These are phyloP conservation scores for Linepithema humile DNA, from an alignment of 1,140 invertebrate species.

Conservation along the genomic window DNA sequence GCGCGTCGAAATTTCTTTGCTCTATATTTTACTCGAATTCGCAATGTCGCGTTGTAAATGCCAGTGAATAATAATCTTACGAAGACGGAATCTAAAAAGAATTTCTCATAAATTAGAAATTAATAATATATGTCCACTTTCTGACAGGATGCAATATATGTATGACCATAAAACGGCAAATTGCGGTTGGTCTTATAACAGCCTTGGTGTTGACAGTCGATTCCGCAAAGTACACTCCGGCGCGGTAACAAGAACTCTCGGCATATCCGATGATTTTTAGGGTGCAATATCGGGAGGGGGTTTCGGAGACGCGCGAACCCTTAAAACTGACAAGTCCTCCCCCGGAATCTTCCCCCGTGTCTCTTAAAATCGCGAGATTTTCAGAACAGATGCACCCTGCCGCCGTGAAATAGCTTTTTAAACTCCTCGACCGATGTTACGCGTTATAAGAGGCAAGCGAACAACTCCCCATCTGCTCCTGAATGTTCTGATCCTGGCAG, in stretches of 20 bases:
- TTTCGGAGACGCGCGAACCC: conserved; percentile 51
- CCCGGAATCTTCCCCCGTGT: conserved; percentile 42
- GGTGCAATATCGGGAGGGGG: conserved; percentile 16
- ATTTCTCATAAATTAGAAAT: background rate
- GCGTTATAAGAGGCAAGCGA: conserved; percentile 50
- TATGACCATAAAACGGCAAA: background rate
- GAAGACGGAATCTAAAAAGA: background rate
- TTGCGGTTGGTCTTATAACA: background rate
- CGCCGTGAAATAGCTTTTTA: conserved; percentile 79
- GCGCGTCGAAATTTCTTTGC: too few relatives aligned
- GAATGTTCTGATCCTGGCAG: conserved; percentile 73
- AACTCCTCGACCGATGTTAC: conserved; percentile 73
- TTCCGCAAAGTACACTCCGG: conserved; percentile 5
- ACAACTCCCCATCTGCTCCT: conserved; percentile 64
- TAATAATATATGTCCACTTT: too few relatives aligned
- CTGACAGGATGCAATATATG: too few relatives aligned
- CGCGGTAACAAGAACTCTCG: conserved; percentile 33
- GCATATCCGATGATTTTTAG: conserved; percentile 60
- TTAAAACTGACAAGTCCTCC: conserved; percentile 72
- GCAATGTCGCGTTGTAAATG: too few relatives aligned
- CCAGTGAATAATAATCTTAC: background rate
- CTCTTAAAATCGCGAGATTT: conserved; percentile 75
- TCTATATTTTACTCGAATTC: too few relatives aligned
- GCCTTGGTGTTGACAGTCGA: conserved; percentile 43
- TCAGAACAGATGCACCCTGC: conserved; percentile 80